A percentile compares a stretch with the other conserved stretches of the same genome.
These are phyloP conservation scores for Beaufortia kweichowensis DNA, from an alignment of 2,113 vertebrate genomes.

Conservation along the genomic window DNA sequence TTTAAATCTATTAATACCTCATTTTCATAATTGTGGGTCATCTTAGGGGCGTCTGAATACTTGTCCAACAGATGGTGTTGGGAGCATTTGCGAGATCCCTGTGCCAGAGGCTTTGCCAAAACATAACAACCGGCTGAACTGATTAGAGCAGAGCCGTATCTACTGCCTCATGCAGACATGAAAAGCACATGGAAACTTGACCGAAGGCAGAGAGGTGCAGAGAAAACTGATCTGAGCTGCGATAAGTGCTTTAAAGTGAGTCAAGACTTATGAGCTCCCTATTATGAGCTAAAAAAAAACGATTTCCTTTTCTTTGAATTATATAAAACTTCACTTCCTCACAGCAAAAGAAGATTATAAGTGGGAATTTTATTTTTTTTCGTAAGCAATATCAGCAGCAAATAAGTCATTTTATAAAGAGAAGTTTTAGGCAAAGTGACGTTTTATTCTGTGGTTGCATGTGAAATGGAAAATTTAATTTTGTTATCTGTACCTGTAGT, in stretches of 20 bases:
- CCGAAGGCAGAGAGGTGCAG: conserved; percentile 20
- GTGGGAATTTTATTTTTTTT: too few species aligned
- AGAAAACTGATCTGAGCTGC: conserved; percentile 8
- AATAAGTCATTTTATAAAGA: too few species aligned
- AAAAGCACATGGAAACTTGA: conserved; percentile 48
- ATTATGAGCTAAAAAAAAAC: too few species aligned
- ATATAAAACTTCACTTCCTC: too few species aligned
- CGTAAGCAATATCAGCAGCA: too few species aligned
- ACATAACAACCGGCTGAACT: conserved; percentile 50
- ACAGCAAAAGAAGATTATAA: too few species aligned
- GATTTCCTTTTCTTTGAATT: too few species aligned
- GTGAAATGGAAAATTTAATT: too few species aligned
- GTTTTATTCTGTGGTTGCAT: too few species aligned
- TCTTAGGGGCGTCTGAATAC: conserved; percentile 71
- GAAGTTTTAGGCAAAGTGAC: too few species aligned
- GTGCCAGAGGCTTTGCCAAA: conserved; percentile 53
- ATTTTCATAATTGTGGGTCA: conserved; percentile 76
- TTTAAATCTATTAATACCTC: conserved; percentile 77
- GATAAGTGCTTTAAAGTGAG: conserved; percentile 21
- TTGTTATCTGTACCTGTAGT: too few species aligned
- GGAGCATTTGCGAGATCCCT: conserved; percentile 58
- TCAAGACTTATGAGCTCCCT: not conserved
- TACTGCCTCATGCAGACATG: conserved; percentile 33
- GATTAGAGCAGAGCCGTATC: conserved; percentile 50
- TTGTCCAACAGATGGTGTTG: conserved; percentile 68